These are phyloP conservation scores for Vireo altiloquus DNA, from an alignment of 2,113 vertebrate species.

Conservation along the genomic window DNA sequence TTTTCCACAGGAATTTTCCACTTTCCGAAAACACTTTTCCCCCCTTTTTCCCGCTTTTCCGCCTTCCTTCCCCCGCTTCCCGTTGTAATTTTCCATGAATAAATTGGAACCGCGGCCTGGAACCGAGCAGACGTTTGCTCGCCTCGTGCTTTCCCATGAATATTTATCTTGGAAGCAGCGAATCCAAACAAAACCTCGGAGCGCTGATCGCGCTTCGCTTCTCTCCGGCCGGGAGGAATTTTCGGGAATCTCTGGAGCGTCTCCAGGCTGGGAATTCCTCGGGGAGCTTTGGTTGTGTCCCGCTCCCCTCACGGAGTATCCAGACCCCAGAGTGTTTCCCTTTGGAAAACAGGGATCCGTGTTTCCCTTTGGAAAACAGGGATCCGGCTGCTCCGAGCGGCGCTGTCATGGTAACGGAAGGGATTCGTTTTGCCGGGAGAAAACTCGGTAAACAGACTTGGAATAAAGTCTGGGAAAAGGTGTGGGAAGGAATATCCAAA, in stretches of 20 bases:
- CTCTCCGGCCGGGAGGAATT: not conserved
- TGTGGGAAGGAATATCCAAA: not conserved
- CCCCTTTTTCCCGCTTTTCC: not conserved
- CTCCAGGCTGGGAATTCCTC: not conserved
- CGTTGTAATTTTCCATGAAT: not conserved
- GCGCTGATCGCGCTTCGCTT: not conserved
- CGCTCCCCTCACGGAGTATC: accelerated
- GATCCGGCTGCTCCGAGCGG: not conserved
- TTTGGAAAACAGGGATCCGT: not conserved
- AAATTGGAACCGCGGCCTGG: not conserved
- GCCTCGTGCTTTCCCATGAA: not conserved
- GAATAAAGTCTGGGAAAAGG: constrained; percentile 47
- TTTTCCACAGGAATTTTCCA: not conserved
- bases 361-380: not conserved
- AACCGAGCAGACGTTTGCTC: not conserved
- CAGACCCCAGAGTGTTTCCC: accelerated
- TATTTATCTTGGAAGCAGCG: not conserved
- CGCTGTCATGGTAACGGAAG: constrained; percentile 48
- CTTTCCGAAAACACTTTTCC: too few relatives aligned
- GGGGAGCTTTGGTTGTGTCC: accelerated
- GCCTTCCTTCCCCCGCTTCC: accelerated
- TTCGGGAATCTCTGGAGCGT: not conserved
- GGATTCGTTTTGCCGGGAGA: not conserved
- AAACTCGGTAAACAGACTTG: not conserved
- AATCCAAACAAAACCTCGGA: not conserved